phyloP scores from a whole-genome alignment of 2,797 vertebrate genomes.

The Cuniculus paca region DNA sequence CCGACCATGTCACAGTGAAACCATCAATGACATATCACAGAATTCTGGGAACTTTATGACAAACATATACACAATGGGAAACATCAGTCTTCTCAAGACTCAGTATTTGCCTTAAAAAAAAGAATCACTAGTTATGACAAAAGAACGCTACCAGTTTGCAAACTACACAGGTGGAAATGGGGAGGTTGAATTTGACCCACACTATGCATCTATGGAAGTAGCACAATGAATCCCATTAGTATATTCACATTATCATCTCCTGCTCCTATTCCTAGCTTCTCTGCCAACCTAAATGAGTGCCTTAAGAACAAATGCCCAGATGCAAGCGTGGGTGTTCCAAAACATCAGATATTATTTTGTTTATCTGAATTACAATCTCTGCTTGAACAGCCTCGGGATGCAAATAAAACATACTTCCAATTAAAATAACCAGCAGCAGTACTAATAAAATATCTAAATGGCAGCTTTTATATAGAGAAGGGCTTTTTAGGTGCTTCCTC shows the following conservation, averaged over 20 bases:
- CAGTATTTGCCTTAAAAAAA: not conserved
- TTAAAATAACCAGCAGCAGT: slow-evolving; percentile 74
- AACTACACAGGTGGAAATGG: not conserved
- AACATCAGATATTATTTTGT: slow-evolving; percentile 74
- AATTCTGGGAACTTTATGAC: slow-evolving; percentile 40
- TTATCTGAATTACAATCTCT: slow-evolving; percentile 75
- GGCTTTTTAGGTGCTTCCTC: slow-evolving; percentile 58
- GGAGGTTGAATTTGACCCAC: not conserved
- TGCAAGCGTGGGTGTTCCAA: slow-evolving; percentile 64
- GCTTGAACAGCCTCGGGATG: slow-evolving; percentile 35
- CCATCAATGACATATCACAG: not conserved
- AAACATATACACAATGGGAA: not conserved
- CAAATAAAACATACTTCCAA: slow-evolving; percentile 79
- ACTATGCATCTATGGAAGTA: not conserved
- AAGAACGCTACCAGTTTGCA: not conserved
- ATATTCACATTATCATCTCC: not conserved
- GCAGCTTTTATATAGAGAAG: slow-evolving; percentile 35
- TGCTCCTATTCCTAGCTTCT: slow-evolving; percentile 6
- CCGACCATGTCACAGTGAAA: not conserved
- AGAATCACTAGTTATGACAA: not conserved
- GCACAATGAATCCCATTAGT: not conserved
- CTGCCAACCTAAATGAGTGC: slow-evolving; percentile 4
- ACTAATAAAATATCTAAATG: slow-evolving; percentile 78
- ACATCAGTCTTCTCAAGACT: slow-evolving; percentile 22
- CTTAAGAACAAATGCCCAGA: slow-evolving; percentile 5